Evolutionary conservation across 2,113 vertebrate genomes (phyloP).

Genomic region (Odocoileus virginianus): DNA sequence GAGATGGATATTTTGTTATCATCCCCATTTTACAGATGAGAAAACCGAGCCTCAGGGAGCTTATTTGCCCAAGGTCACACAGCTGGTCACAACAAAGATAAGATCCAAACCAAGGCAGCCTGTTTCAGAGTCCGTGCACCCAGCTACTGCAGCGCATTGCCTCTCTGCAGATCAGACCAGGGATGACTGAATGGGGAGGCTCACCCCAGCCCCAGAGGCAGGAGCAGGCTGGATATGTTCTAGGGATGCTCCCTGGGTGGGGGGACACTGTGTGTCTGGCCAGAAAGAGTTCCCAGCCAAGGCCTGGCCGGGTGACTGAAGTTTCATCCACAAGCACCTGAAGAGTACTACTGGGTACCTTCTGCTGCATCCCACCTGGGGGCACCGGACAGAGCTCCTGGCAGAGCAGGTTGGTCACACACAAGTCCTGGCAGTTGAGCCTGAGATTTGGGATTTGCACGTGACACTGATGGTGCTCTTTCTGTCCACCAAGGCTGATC

Average conservation of each 20-base stretch:
- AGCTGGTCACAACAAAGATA: background rate
- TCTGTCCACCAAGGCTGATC: background rate
- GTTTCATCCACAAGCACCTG: background rate
- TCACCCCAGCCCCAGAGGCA: background rate
- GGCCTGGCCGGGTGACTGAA: background rate
- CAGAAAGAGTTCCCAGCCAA: background rate
- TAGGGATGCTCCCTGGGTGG: background rate
- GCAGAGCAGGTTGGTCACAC: too few relatives aligned
- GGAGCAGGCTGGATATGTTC: background rate
- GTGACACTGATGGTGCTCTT: background rate
- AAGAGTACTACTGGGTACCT: accelerated
- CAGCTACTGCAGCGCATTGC: accelerated
- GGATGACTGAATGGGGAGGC: background rate
- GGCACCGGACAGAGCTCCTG: accelerated
- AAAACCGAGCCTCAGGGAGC: background rate
- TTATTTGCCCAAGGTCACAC: background rate
- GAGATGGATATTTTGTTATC: background rate
- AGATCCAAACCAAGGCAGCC: too few relatives aligned
- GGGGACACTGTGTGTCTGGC: background rate
- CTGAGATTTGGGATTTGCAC: accelerated
- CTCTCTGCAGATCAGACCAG: background rate
- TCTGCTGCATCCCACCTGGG: accelerated
- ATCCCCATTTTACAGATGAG: background rate
- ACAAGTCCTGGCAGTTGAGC: background rate
- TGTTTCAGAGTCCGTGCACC: background rate